Evolutionary conservation across 2,888 invertebrate species (phyloP).

Genomic region (Rhodophaea formosa): DNA sequence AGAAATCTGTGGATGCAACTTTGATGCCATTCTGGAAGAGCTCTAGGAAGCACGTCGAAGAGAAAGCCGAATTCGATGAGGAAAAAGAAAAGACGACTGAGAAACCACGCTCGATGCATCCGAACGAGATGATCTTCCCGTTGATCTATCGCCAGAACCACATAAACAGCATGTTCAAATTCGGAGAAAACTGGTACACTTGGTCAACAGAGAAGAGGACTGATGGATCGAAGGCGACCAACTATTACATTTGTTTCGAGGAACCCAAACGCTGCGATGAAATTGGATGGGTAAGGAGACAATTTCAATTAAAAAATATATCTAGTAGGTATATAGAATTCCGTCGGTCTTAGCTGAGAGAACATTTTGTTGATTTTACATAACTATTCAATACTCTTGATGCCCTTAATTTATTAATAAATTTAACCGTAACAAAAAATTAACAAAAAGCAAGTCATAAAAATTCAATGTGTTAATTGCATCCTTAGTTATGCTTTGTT

Average conservation of each 20-base stretch:
- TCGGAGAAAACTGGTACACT: conserved; percentile 73
- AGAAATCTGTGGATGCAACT: conserved; percentile 41
- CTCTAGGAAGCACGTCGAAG: conserved; percentile 37
- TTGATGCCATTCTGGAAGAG: conserved; percentile 56
- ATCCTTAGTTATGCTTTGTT: too few species aligned
- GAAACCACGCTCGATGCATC: conserved; percentile 53
- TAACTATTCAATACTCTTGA: too few species aligned
- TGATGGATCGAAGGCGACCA: conserved; percentile 63
- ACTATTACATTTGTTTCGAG: conserved; percentile 69
- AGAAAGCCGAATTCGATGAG: conserved; percentile 52
- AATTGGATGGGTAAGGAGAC: conserved; percentile 67
- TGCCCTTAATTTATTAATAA: background rate
- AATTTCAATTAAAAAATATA: background rate
- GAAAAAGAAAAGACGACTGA: conserved; percentile 47
- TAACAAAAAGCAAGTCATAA: too few species aligned
- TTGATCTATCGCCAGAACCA: conserved; percentile 67
- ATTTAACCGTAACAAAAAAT: too few species aligned
- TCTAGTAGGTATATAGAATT: background rate
- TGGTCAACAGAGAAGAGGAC: conserved; percentile 67
- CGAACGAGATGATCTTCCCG: conserved; percentile 70
- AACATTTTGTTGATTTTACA: background rate
- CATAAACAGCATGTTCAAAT: conserved; percentile 74
- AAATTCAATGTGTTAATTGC: too few species aligned
- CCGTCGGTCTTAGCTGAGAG: background rate
- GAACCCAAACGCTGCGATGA: conserved; percentile 74